phyloP scores from a whole-genome alignment of 2,113 vertebrate species.

The Macroglossus sobrinus region DNA sequence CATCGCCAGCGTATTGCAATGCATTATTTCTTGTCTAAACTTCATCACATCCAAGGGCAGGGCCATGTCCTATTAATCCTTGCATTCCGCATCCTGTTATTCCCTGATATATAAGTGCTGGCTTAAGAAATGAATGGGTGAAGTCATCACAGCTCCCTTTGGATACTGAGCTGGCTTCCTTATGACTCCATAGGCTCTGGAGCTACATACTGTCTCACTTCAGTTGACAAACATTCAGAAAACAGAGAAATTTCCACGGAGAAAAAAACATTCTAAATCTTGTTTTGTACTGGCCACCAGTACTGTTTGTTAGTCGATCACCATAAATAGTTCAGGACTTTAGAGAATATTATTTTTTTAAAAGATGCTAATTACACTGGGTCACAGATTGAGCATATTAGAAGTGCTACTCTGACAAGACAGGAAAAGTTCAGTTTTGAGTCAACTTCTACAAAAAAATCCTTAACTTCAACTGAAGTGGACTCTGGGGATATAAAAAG shows the following conservation, averaged over 20 bases:
- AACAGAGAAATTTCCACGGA: not conserved
- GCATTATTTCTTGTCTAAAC: not conserved
- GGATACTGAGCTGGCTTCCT: conserved; percentile 6
- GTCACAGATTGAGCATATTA: not conserved
- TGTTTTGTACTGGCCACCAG: not conserved
- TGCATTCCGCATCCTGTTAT: not conserved
- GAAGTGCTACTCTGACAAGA: not conserved
- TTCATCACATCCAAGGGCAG: not conserved
- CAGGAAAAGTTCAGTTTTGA: conserved; percentile 12
- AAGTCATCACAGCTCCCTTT: not conserved
- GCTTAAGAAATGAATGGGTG: not conserved
- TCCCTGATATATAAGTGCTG: not conserved
- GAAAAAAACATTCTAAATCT: not conserved
- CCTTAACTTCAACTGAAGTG: not conserved
- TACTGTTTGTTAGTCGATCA: not conserved
- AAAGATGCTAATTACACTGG: not conserved
- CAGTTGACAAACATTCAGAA: not conserved
- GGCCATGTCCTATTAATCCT: not conserved
- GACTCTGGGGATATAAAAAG: not conserved
- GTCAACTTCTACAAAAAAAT: not conserved
- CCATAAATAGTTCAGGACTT: not conserved
- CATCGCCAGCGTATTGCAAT: not conserved
- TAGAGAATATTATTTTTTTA: not conserved
- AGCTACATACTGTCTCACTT: not conserved
- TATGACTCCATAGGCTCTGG: not conserved